Base-by-base conservation (phyloP, 2,888 invertebrate genomes). In the Mylabris sibirica region DNA sequence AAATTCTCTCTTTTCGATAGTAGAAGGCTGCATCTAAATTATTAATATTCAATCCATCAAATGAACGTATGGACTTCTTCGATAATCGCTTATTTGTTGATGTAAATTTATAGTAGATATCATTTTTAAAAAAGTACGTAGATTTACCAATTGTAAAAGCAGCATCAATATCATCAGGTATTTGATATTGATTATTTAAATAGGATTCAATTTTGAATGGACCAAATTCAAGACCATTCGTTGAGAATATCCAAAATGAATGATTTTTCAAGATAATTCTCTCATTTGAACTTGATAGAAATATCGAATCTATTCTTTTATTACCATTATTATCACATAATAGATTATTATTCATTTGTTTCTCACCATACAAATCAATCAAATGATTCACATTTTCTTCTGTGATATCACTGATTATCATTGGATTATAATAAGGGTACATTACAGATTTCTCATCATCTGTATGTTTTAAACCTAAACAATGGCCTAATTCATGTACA, bases 401-500 rank as follows among this genome's bases (percentile, higher is more conserved):
- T 34, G 44, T 66, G 26, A 44, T 22, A 61, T 30, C 14, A 24
- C 11, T 24, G 4, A 26, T 24, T 0, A 17, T 49, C 30, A 60
- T 61, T 11, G 59, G 59, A n/a, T 38, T n/a, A 26, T 67, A 67
- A 9, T 62, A 66, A 1, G 73, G 72, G 61, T 67, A 69, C 76
- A 76, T 76, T 22, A 74, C 26, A 12, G 75, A 64, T 5, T 64
- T 41, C 11, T 30, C n/a, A 35, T 63, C 65, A 8, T 61, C 59
- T 9, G 73, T 66, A 63, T 76, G 76, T 5, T 24, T 61, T 12
- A 76, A 64, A n/a, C 76, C 77, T n/a, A 76, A 71, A 49, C 74
- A 60, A 69, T 77, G 77, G 2, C 77, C 77, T n/a, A 77, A 68
- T 72, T 77, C 76, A 62, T 77, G 77, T 9, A 69, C 62, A 5